Evolutionary conservation across 1,140 invertebrate species (phyloP).

Genomic region (Tetramorium simillimum): DNA sequence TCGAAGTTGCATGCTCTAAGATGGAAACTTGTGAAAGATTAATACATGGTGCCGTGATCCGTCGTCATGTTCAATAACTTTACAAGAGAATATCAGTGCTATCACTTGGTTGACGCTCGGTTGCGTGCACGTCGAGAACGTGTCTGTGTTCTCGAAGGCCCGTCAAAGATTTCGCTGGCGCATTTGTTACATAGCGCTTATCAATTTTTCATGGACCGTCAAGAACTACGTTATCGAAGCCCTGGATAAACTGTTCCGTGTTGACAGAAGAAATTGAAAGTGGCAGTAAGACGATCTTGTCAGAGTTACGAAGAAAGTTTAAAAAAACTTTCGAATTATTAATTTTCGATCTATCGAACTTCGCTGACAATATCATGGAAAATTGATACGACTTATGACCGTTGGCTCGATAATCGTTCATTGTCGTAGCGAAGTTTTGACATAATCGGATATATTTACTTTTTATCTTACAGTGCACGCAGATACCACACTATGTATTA

Average conservation of each 20-base stretch:
- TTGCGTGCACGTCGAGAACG: constrained; percentile 33
- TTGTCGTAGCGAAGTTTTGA: not conserved
- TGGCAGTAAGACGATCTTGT: not conserved
- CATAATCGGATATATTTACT: not conserved
- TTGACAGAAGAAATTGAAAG: constrained; percentile 31
- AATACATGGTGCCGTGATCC: constrained; percentile 10
- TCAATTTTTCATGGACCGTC: constrained; percentile 40
- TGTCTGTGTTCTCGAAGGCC: not conserved
- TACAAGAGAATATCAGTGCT: constrained; percentile 28
- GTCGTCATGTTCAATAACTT: not conserved
- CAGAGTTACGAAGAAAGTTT: not conserved
- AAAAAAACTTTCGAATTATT: not conserved
- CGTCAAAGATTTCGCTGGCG: constrained; percentile 20
- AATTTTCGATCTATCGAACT: not conserved
- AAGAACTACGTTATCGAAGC: not conserved
- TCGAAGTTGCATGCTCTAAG: not conserved
- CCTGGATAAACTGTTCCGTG: not conserved
- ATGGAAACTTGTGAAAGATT: constrained; percentile 35
- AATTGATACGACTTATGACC: not conserved
- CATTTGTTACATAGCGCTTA: constrained; percentile 7
- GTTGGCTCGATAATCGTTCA: not conserved
- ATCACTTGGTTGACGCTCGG: not conserved
- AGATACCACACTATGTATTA: not conserved
- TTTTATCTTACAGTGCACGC: not conserved
- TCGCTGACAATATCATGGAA: not conserved